Conservation (phyloP, 1,140 invertebrate species). For the Apis cerana region DNA sequence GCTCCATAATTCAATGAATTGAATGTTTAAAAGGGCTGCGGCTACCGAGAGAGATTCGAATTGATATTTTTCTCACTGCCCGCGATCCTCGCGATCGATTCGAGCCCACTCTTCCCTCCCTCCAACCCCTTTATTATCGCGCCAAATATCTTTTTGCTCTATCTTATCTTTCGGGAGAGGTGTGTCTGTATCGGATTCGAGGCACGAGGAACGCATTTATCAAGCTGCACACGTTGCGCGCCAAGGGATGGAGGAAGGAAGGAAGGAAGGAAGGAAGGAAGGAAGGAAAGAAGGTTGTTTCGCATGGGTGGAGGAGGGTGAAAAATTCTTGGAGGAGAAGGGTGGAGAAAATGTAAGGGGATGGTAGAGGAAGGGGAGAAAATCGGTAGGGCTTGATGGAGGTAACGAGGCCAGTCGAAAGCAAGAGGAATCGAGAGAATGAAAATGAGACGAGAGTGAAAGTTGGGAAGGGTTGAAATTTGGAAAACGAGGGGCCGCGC, state of each 20-base stretch:
- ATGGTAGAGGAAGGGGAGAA: background rate
- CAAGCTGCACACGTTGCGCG: constrained; percentile 51
- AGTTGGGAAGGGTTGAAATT: constrained; percentile 32
- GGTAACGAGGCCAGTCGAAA: constrained; percentile 25
- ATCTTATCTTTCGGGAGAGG: constrained; percentile 9
- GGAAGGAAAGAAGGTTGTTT: too few relatives aligned
- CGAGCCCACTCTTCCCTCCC: too few relatives aligned
- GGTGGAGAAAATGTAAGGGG: constrained; percentile 1
- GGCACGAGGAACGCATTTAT: constrained; percentile 67
- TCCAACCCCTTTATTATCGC: constrained; percentile 18
- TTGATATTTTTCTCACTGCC: constrained; percentile 51
- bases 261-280: background rate
- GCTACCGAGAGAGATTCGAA: constrained; percentile 30
- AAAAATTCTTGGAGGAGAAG: background rate
- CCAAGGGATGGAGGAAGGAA: background rate
- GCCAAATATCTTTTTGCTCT: constrained; percentile 21
- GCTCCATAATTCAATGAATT: constrained; percentile 56
- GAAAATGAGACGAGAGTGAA: constrained; percentile 39
- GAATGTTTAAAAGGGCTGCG: constrained; percentile 39
- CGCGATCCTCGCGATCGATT: background rate
- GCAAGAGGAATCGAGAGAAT: constrained; percentile 6
- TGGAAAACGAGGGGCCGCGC: constrained; percentile 13
- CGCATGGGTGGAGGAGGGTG: background rate
- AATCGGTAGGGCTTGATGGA: constrained; percentile 12
- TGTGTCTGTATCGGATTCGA: constrained; percentile 57